Conservation (phyloP, 53 echinoderm and acorn worm species). For the Antedon mediterranea region DNA sequence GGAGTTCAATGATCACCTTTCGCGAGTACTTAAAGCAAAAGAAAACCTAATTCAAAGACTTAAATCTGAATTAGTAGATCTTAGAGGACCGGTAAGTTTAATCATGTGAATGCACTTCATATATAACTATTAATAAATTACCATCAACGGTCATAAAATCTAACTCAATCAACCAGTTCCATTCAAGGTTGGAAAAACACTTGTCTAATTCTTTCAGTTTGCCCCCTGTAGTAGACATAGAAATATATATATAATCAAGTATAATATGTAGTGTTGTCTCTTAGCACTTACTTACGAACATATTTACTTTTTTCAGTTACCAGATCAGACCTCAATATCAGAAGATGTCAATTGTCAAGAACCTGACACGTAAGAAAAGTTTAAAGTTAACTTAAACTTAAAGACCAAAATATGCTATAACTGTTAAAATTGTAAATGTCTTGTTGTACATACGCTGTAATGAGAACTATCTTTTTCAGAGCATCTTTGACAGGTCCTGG, state of each 20-base stretch:
- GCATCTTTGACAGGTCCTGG: slow-evolving; percentile 42
- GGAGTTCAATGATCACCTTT: slow-evolving; percentile 94
- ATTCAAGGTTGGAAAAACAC: no score
- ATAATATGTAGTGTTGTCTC: no score
- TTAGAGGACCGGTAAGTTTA: slow-evolving; percentile 86
- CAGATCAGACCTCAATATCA: slow-evolving; percentile 20
- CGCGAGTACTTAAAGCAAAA: slow-evolving; percentile 51
- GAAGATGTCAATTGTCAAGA: slow-evolving; percentile 22
- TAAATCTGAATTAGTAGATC: slow-evolving; percentile 68
- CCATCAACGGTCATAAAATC: no score
- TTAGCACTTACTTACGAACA: no score
- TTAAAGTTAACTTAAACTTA: neutral
- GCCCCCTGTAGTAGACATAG: no score
- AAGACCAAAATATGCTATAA: no score
- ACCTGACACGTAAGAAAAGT: slow-evolving; percentile 43
- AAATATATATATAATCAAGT: no score
- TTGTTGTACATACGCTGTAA: neutral
- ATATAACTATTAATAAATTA: no score
- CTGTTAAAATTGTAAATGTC: neutral
- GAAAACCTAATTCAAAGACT: slow-evolving; percentile 45
- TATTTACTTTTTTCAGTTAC: slow-evolving; percentile 14
- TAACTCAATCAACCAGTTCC: no score
- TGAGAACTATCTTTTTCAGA: no score
- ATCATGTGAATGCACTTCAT: no score
- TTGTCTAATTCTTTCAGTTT: no score